Evolutionary conservation across 2,113 vertebrate species (phyloP).

Genomic region (Synchiropus splendidus): DNA sequence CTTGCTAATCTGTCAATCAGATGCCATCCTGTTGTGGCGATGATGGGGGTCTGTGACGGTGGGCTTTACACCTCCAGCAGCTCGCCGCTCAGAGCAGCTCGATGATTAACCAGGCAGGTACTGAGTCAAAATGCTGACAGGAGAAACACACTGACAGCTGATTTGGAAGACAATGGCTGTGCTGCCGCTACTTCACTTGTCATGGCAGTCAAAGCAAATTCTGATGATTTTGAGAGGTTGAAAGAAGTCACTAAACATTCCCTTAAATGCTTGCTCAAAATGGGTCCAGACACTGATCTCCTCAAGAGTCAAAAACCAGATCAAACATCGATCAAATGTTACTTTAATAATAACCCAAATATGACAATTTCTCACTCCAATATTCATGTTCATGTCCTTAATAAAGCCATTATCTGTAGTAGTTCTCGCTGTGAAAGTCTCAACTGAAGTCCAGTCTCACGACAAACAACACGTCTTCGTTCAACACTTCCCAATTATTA

Average conservation of each 20-base stretch:
- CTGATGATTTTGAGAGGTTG: constrained; percentile 38
- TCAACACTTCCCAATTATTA: constrained; percentile 66
- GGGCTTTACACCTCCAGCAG: constrained; percentile 56
- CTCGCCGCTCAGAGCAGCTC: constrained; percentile 40
- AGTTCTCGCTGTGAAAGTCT: too few relatives aligned
- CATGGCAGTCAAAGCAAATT: constrained; percentile 61
- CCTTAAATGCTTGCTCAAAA: too few relatives aligned
- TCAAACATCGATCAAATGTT: too few relatives aligned
- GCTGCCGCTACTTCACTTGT: constrained; percentile 69
- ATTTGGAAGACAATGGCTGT: constrained; percentile 70
- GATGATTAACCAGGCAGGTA: constrained; percentile 75
- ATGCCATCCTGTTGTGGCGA: constrained; percentile 52
- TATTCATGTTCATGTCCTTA: too few relatives aligned
- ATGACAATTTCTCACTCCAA: too few relatives aligned
- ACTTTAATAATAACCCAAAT: too few relatives aligned
- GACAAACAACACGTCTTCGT: neutral
- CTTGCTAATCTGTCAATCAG: constrained; percentile 73
- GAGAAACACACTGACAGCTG: constrained; percentile 61
- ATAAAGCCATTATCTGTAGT: too few relatives aligned
- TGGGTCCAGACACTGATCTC: too few relatives aligned
- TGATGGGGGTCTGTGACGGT: constrained; percentile 41
- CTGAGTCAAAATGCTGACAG: constrained; percentile 68
- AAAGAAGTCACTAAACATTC: too few relatives aligned
- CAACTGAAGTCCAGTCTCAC: neutral
- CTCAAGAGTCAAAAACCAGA: too few relatives aligned